These are phyloP conservation scores for Palaemon carinicauda DNA, from an alignment of 1,140 invertebrate genomes.

Conservation along the genomic window DNA sequence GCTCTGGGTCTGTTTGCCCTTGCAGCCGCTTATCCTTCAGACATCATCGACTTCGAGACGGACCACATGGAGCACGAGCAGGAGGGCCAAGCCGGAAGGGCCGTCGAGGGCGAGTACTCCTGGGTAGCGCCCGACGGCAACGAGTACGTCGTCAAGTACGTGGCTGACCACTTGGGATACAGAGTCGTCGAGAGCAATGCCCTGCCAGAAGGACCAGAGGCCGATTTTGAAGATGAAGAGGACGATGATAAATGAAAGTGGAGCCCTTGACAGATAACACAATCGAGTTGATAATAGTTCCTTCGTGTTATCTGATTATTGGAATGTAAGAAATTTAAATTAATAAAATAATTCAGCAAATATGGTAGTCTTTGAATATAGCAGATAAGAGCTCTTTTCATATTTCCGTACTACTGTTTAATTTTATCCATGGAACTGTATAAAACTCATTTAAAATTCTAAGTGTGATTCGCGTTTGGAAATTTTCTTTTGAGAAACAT, in stretches of 20 bases:
- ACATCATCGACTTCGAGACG: constrained; percentile 45
- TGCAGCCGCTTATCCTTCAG: constrained; percentile 25
- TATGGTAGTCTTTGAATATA: too few species aligned
- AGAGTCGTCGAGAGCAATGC: constrained; percentile 18
- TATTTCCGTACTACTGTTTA: too few species aligned
- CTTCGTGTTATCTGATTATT: too few species aligned
- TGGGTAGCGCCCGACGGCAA: constrained; percentile 38
- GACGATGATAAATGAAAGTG: neutral
- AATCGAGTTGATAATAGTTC: too few species aligned
- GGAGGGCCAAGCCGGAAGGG: constrained; percentile 12
- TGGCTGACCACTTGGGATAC: constrained; percentile 28
- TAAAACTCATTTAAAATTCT: too few species aligned
- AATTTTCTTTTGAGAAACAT: too few species aligned
- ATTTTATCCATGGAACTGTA: too few species aligned
- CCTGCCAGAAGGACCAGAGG: neutral
- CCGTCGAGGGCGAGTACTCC: constrained; percentile 35
- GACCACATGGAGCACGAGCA: constrained; percentile 27
- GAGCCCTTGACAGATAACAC: too few species aligned
- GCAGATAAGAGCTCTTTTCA: too few species aligned
- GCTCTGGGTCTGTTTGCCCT: constrained; percentile 18
- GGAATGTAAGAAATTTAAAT: too few species aligned
- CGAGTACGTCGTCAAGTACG: constrained; percentile 34
- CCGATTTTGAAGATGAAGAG: neutral
- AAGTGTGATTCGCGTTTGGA: too few species aligned
- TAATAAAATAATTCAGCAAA: too few species aligned